Conservation (phyloP, 2,888 invertebrate species). For the Ochropleura leucogaster region DNA sequence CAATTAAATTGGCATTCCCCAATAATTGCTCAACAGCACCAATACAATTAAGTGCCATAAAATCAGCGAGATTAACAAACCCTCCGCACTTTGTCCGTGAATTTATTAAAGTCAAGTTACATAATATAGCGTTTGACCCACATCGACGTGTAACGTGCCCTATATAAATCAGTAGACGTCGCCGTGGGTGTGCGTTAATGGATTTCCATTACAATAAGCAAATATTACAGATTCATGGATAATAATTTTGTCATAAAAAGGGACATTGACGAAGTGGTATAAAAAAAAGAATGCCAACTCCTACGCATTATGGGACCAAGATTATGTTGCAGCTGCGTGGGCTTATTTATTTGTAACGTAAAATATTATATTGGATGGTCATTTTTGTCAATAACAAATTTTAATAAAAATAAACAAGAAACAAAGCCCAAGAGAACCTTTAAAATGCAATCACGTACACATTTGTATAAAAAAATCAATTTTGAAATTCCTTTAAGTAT, state of each 20-base stretch:
- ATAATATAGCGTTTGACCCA: constrained; percentile 63
- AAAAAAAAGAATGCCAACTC: constrained; percentile 50
- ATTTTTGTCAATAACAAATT: constrained; percentile 28
- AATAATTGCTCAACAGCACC: constrained; percentile 32
- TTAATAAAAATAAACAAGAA: constrained; percentile 32
- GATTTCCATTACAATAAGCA: constrained; percentile 79
- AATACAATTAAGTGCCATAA: constrained; percentile 38
- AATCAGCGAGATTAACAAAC: constrained; percentile 46
- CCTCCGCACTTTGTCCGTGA: constrained; percentile 36
- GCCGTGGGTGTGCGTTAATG: constrained; percentile 77
- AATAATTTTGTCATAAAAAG: constrained; percentile 68
- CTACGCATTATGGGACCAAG: constrained; percentile 51
- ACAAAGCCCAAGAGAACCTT: constrained; percentile 22
- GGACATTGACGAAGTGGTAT: constrained; percentile 56
- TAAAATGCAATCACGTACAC: constrained; percentile 46
- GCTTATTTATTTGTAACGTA: constrained; percentile 41
- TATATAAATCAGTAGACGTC: constrained; percentile 62
- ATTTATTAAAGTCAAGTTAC: constrained; percentile 55
- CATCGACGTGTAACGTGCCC: constrained; percentile 55
- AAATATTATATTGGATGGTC: constrained; percentile 29
- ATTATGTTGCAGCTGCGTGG: constrained; percentile 52
- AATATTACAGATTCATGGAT: constrained; percentile 69
- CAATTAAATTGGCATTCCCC: constrained; percentile 47
- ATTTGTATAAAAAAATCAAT: constrained; percentile 39
- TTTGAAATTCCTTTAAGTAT: constrained; percentile 34